Percentiles rank a stretch among this genome's conserved stretches.
Conservation (phyloP, 2,888 invertebrate species). For the Plebejus anna region DNA sequence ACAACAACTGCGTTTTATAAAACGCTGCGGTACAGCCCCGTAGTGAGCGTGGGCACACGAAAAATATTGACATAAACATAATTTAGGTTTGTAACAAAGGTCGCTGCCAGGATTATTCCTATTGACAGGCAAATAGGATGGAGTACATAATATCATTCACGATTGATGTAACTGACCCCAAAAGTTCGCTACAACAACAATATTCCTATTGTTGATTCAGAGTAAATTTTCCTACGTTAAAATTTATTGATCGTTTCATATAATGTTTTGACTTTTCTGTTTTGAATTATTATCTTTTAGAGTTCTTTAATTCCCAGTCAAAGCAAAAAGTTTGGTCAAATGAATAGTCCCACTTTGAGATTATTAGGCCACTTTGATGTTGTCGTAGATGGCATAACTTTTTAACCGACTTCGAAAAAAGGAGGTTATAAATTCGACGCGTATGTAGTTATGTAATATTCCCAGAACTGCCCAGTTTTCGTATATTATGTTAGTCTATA, state of each 20-base stretch:
- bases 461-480: no score
- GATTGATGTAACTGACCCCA: conserved; percentile 17
- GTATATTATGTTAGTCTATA: no score
- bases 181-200: neutral
- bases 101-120: conserved; percentile 33
- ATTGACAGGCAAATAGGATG: conserved; percentile 30
- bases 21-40: neutral
- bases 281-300: no score
- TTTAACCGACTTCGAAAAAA: no score
- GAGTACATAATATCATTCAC: conserved; percentile 26
- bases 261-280: no score
- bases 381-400: no score
- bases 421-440: no score
- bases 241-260: neutral
- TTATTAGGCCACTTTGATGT: no score
- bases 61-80: conserved; percentile 27
- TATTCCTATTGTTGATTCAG: neutral
- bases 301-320: no score
- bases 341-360: no score
- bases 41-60: neutral
- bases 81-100: conserved; percentile 33
- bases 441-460: no score
- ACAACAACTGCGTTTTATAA: neutral
- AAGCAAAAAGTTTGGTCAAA: no score
- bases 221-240: neutral